phyloP scores from a whole-genome alignment of 92 coral and sea anemone species.

The Umimayanthus chanpuru region DNA sequence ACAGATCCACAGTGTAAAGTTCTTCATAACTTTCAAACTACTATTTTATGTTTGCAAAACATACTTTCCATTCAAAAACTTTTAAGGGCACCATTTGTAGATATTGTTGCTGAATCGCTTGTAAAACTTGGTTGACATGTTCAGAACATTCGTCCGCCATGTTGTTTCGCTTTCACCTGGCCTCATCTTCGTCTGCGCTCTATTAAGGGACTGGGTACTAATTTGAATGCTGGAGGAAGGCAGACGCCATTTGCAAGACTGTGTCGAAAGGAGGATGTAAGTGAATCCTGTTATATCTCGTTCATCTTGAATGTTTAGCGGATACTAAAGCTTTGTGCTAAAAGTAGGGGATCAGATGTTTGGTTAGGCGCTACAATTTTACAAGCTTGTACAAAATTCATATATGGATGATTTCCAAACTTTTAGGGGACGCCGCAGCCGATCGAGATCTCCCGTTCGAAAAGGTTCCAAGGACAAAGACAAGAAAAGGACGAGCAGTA shows the following conservation, averaged over 20 bases:
- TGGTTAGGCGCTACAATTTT: background rate
- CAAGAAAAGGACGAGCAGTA: slow-evolving; percentile 70
- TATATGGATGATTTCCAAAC: background rate
- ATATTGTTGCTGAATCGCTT: slow-evolving; percentile 69
- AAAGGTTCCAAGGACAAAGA: slow-evolving; percentile 77
- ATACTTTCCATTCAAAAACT: slow-evolving; percentile 63
- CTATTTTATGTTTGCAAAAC: background rate
- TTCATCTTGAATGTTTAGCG: slow-evolving; percentile 22
- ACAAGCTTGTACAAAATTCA: slow-evolving; percentile 16
- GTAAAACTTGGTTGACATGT: background rate
- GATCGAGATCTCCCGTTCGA: slow-evolving; percentile 83
- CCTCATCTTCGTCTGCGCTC: slow-evolving; percentile 30
- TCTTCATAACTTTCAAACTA: background rate
- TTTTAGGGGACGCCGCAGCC: slow-evolving; percentile 86
- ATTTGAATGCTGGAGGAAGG: background rate
- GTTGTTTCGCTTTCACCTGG: slow-evolving; percentile 44
- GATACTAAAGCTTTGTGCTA: background rate
- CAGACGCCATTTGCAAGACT: slow-evolving; percentile 49
- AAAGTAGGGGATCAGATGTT: background rate
- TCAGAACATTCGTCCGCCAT: slow-evolving; percentile 28
- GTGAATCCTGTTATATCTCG: slow-evolving; percentile 52
- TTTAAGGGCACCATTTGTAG: slow-evolving; percentile 70
- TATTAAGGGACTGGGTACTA: slow-evolving; percentile 44
- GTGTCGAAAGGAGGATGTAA: slow-evolving; percentile 44
- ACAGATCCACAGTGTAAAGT: slow-evolving; percentile 1